Base-by-base conservation (phyloP, 2,888 invertebrate genomes). In the Drosophila pullipes region DNA sequence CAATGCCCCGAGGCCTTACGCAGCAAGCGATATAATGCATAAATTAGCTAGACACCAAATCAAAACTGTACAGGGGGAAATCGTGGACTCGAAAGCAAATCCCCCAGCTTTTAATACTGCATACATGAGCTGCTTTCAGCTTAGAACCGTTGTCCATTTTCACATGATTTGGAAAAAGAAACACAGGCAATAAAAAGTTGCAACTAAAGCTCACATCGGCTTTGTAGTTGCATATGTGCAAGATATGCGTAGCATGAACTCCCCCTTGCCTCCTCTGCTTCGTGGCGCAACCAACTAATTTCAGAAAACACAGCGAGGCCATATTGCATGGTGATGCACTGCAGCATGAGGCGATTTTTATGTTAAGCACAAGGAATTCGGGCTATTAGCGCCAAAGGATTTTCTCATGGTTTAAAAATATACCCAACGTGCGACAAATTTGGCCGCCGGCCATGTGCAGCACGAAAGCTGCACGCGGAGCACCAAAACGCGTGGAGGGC, bases 371-470 rank as follows among this genome's bases (percentile, higher is more conserved):
- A 86, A 90, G 87, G 86, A 91, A 92, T 92, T 91, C 90, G 91
- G 91, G 91, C 91, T 92, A 92, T 91, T 92, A 92, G 92, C 92
- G 92, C 92, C 92, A 92, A 92, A 90, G 91, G 92, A 92, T 92
- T 91, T 92, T 92, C 92, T 92, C 92, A 92, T 92, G 92, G 92
- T 91, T 92, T 92, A 91, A 91, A 91, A 91, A 91, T 91, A 91
- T 91, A 91, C 88, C 73, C 82, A 89, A 91, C 87, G 84, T 83
- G 86, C 84, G 82, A 86, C 81, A 89, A 89, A 89, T 90, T 89
- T 90, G 67, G 90, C 88, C 88, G 62, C 78, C 76, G 88, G 88
- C 87, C 79, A 89, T 82, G 64, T 90, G 79, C 89, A 90, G 88
- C 90, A 88, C 87, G 90, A 88, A 88, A 82, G 87, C 87, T 86